Conservation (phyloP, 2,113 vertebrate species). For the Seriola rivoliana region DNA sequence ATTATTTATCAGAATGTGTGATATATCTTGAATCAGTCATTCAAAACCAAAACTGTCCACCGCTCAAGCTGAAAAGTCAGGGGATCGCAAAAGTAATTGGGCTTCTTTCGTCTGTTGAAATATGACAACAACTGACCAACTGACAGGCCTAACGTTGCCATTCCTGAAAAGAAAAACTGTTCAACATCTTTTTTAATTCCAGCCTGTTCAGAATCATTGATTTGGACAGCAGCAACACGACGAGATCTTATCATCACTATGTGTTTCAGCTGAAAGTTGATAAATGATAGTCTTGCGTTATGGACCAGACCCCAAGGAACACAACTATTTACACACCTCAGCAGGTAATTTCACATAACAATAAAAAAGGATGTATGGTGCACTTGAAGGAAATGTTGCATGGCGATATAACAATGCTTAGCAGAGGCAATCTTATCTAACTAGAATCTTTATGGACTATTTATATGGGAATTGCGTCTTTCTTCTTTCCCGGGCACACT, state of each 20-base stretch:
- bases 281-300: constrained; percentile 4
- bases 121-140: background rate
- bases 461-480: constrained; percentile 49
- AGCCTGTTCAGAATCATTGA: background rate
- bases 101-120: background rate
- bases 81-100: too few relatives aligned
- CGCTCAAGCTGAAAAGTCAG: too few relatives aligned
- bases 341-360: constrained; percentile 22
- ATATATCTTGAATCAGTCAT: too few relatives aligned
- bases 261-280: constrained; percentile 24
- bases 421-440: constrained; percentile 35
- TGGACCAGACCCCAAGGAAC: background rate
- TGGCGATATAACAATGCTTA: constrained; percentile 19
- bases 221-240: background rate
- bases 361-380: constrained; percentile 13
- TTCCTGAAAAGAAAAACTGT: background rate
- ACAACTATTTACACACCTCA: constrained; percentile 9
- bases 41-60: background rate
- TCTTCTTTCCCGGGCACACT: constrained; percentile 28
- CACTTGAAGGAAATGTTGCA: constrained; percentile 7
- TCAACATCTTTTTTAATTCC: background rate
- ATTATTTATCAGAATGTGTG: too few relatives aligned
- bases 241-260: constrained; percentile 5
- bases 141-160: background rate
- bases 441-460: constrained; percentile 46